phyloP scores from a whole-genome alignment of 2,113 vertebrate species.

The Sapajus apella region DNA sequence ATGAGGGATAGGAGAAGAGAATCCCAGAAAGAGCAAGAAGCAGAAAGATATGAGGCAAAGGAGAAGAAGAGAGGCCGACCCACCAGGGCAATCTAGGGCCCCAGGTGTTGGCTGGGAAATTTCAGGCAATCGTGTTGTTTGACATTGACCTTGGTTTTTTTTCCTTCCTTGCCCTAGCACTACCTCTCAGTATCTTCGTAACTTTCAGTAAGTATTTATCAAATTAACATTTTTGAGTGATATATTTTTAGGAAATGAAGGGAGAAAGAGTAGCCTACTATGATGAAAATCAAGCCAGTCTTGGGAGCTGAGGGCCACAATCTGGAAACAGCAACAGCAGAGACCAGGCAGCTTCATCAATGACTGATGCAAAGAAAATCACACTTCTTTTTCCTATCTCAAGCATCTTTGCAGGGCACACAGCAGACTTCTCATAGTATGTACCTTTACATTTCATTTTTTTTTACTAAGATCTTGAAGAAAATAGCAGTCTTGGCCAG shows the following conservation, averaged over 20 bases:
- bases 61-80: neutral
- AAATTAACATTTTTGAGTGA: neutral
- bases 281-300: neutral
- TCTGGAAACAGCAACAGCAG: neutral
- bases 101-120: neutral
- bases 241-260: neutral
- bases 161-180: neutral
- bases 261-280: neutral
- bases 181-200: neutral
- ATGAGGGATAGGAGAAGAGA: neutral
- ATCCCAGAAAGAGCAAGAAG: neutral
- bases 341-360: neutral
- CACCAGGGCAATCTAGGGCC: neutral
- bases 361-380: neutral
- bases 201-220: neutral
- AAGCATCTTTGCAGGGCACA: neutral
- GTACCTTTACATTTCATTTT: neutral
- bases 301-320: neutral
- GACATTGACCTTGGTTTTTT: neutral
- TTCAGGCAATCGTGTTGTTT: neutral
- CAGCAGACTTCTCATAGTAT: neutral
- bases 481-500: neutral
- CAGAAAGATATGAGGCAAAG: neutral
- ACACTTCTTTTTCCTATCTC: fast-evolving
- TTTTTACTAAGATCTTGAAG: neutral